Percentiles rank a stretch among this genome's conserved stretches.
These are phyloP conservation scores for Cynocephalus volans DNA, from an alignment of 2,113 vertebrate species.

Conservation along the genomic window DNA sequence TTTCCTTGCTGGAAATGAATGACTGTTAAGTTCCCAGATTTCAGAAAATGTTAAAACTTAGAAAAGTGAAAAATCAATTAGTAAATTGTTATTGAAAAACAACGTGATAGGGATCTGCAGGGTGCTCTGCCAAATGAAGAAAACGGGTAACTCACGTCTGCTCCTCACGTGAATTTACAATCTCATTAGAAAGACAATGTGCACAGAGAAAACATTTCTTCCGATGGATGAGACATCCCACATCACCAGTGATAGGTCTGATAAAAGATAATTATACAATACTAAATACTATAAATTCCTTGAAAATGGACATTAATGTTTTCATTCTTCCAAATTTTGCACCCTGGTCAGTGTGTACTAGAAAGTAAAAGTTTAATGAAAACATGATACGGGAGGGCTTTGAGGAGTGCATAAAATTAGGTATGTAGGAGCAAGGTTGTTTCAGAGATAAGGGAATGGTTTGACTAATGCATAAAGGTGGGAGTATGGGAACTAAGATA, in stretches of 20 bases:
- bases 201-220: neutral
- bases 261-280: too few species aligned
- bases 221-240: neutral
- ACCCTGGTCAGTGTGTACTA: neutral
- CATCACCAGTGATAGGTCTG: too few species aligned
- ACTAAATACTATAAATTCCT: neutral
- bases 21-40: neutral
- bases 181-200: neutral
- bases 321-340: neutral
- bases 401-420: neutral
- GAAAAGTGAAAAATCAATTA: slow-evolving; percentile 48
- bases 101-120: neutral
- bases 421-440: neutral
- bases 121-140: neutral
- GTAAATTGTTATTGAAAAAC: neutral
- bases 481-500: neutral
- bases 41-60: slow-evolving; percentile 71
- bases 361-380: neutral
- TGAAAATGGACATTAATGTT: neutral
- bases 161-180: neutral
- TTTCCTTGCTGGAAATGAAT: slow-evolving; percentile 39
- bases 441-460: neutral
- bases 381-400: neutral
- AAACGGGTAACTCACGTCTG: neutral
- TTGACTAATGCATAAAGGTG: neutral